Percentiles rank a stretch among this genome's conserved stretches.
These are phyloP conservation scores for Centropus unirufus DNA, from an alignment of 2,113 vertebrate genomes.

Conservation along the genomic window DNA sequence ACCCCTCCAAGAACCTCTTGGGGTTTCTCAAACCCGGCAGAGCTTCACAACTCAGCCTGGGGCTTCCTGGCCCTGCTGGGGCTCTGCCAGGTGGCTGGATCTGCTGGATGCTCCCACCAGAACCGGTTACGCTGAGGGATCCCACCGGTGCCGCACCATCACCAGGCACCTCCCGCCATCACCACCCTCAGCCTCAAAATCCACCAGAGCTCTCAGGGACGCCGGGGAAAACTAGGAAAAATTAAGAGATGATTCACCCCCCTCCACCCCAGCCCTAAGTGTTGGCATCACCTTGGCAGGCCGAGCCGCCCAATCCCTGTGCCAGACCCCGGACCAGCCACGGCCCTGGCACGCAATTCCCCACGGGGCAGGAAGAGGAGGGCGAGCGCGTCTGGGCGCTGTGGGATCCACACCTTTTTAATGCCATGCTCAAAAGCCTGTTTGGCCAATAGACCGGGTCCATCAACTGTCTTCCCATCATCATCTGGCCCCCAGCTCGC, in stretches of 20 bases:
- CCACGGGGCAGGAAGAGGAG: constrained; percentile 12
- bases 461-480: constrained; percentile 94
- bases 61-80: background rate
- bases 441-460: constrained; percentile 88
- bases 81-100: background rate
- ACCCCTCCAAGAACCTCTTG: accelerated
- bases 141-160: background rate
- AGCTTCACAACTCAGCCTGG: background rate
- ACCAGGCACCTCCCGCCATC: background rate
- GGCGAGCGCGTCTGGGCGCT: background rate
- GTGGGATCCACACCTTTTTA: constrained; percentile 84
- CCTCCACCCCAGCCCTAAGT: background rate
- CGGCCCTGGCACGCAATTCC: background rate
- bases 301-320: background rate
- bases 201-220: background rate
- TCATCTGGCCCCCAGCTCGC: constrained; percentile 96
- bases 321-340: background rate
- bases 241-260: background rate
- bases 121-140: background rate
- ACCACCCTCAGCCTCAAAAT: background rate
- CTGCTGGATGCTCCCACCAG: background rate
- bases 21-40: background rate
- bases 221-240: background rate
- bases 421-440: constrained; percentile 91
- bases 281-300: background rate